A percentile compares a stretch with the other conserved stretches of the same genome.
These are phyloP conservation scores for Cosmorhoe ocellata DNA, from an alignment of 2,888 invertebrate species.

Conservation along the genomic window DNA sequence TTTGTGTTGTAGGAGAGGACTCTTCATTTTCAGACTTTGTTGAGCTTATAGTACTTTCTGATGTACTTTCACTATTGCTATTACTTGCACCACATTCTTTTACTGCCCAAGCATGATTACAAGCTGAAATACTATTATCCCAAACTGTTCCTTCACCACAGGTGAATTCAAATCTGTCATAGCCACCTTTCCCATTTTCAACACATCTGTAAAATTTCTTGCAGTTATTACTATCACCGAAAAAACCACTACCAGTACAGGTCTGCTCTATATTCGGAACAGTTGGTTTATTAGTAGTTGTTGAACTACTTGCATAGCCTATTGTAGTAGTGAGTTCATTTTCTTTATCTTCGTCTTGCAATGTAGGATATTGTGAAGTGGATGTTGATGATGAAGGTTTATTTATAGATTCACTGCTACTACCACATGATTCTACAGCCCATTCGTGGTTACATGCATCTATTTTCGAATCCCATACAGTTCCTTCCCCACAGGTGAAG, in stretches of 20 bases:
- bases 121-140: slow-evolving; percentile 79
- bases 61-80: slow-evolving; percentile 19
- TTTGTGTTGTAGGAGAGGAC: slow-evolving; percentile 21
- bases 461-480: slow-evolving; percentile 88
- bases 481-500: slow-evolving; percentile 88
- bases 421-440: slow-evolving; percentile 68
- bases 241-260: slow-evolving; percentile 57
- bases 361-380: slow-evolving; percentile 23
- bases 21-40: slow-evolving; percentile 19
- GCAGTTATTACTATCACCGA: slow-evolving; percentile 79
- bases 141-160: slow-evolving; percentile 83
- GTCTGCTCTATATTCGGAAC: slow-evolving; percentile 14
- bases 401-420: slow-evolving; percentile 6
- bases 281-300: slow-evolving; percentile 7
- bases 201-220: slow-evolving; percentile 86
- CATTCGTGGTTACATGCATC: slow-evolving; percentile 87
- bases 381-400: slow-evolving; percentile 8
- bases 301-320: slow-evolving; percentile 10
- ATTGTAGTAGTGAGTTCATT: slow-evolving; percentile 29
- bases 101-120: slow-evolving; percentile 76
- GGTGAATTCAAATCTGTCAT: slow-evolving; percentile 74
- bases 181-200: slow-evolving; percentile 62
- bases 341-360: slow-evolving; percentile 29
- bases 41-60: slow-evolving; percentile 31
- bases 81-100: slow-evolving; percentile 34